Percentiles rank a stretch among this genome's conserved stretches.
Conservation (phyloP, 2,797 vertebrate species). For the Lutjanus argentimaculatus region DNA sequence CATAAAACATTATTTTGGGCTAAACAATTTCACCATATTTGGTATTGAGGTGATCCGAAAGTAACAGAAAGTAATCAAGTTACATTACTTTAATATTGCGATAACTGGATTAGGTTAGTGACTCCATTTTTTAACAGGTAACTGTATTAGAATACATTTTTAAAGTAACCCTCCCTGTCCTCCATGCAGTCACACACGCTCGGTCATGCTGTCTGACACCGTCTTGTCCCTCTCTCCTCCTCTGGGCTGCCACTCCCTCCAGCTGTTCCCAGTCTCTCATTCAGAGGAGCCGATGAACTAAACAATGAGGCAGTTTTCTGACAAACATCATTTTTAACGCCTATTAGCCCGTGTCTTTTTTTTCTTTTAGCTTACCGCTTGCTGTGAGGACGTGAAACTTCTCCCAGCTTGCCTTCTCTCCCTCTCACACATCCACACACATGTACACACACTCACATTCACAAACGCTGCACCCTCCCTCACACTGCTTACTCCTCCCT, state of each 20-base stretch:
- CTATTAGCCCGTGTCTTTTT: neutral
- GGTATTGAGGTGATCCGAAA: no score
- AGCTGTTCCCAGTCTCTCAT: slow-evolving; percentile 11
- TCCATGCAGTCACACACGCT: slow-evolving; percentile 25
- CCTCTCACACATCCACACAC: slow-evolving; percentile 51
- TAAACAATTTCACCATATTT: no score
- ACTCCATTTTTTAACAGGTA: no score
- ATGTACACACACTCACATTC: slow-evolving; percentile 57
- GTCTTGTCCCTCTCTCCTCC: slow-evolving; percentile 47
- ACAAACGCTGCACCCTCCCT: slow-evolving; percentile 60
- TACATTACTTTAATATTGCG: no score
- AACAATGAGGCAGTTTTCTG: neutral
- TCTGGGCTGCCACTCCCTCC: slow-evolving; percentile 52
- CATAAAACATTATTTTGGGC: no score
- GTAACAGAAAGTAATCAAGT: no score
- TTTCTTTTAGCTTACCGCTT: slow-evolving; percentile 68
- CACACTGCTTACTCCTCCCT: slow-evolving; percentile 67
- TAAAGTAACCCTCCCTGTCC: no score
- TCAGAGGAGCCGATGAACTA: slow-evolving; percentile 18
- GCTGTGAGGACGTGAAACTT: slow-evolving; percentile 59
- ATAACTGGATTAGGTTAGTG: no score
- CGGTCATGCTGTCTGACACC: slow-evolving; percentile 25
- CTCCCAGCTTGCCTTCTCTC: slow-evolving; percentile 49
- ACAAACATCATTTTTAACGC: neutral
- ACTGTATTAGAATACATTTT: no score